Conservation (phyloP, 2,888 invertebrate species). For the Anarsia innoxiella region DNA sequence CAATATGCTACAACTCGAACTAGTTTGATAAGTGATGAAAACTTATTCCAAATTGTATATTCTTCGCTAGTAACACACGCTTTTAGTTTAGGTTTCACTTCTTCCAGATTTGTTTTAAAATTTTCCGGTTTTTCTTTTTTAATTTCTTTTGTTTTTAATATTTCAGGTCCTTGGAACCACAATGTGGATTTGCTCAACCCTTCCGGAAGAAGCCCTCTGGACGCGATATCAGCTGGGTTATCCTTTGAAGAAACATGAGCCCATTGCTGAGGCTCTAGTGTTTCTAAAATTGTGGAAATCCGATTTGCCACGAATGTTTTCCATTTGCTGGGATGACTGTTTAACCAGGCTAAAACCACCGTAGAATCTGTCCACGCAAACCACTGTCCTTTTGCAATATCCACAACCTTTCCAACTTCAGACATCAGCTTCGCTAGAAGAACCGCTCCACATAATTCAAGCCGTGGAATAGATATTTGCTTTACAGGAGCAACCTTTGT, state of each 20-base stretch:
- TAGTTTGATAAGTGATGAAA: slow-evolving; percentile 15
- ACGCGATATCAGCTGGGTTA: background rate
- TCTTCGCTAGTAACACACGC: background rate
- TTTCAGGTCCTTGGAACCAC: background rate
- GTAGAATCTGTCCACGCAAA: background rate
- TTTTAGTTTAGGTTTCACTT: background rate
- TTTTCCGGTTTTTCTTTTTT: background rate
- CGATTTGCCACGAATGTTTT: background rate
- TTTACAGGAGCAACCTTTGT: background rate
- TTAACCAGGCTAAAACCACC: background rate
- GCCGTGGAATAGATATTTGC: background rate
- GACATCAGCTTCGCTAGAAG: background rate
- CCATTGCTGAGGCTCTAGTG: background rate
- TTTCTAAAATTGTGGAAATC: background rate
- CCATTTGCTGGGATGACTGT: background rate
- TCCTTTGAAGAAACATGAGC: background rate
- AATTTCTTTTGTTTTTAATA: background rate
- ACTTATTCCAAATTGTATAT: slow-evolving; percentile 10
- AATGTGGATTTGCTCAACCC: too few relatives aligned
- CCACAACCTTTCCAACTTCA: background rate
- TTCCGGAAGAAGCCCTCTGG: background rate
- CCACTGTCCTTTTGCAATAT: background rate
- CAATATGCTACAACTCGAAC: slow-evolving; percentile 17
- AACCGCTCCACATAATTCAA: background rate
- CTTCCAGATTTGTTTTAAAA: background rate